These are phyloP conservation scores for Siderastrea radians DNA, from an alignment of 92 coral and sea anemone species.

Conservation along the genomic window DNA sequence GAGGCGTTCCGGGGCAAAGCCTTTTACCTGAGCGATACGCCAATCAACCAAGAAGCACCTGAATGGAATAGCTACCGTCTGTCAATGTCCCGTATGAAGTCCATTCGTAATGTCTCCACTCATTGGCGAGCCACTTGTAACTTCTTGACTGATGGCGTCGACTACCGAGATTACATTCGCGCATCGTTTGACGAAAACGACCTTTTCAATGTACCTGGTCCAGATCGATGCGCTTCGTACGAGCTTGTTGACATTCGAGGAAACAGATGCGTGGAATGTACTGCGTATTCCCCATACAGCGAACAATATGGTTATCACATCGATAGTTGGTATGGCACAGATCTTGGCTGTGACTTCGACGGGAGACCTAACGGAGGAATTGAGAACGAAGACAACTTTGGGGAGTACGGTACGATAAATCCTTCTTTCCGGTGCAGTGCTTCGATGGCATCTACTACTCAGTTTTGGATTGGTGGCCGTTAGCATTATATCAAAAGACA, in stretches of 20 bases:
- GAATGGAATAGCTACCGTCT: conserved; percentile 43
- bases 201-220: background rate
- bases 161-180: conserved; percentile 25
- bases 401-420: background rate
- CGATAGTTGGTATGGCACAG: conserved; percentile 11
- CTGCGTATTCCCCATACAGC: background rate
- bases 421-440: conserved; percentile 6
- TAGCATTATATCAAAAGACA: background rate
- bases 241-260: background rate
- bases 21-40: conserved; percentile 14
- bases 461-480: conserved; percentile 17
- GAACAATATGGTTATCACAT: background rate
- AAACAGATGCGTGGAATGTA: conserved; percentile 2
- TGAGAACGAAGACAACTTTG: conserved; percentile 27
- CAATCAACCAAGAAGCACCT: conserved; percentile 29
- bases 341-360: background rate
- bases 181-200: too few relatives aligned
- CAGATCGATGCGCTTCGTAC: background rate
- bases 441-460: background rate
- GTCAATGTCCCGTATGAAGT: conserved; percentile 37
- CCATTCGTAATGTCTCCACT: conserved; percentile 7
- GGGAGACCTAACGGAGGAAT: background rate
- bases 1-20: background rate
- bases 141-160: conserved; percentile 17
- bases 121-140: conserved; percentile 55